Evolutionary conservation across 2,797 vertebrate genomes (phyloP).

Genomic region (Cottoperca gobio): DNA sequence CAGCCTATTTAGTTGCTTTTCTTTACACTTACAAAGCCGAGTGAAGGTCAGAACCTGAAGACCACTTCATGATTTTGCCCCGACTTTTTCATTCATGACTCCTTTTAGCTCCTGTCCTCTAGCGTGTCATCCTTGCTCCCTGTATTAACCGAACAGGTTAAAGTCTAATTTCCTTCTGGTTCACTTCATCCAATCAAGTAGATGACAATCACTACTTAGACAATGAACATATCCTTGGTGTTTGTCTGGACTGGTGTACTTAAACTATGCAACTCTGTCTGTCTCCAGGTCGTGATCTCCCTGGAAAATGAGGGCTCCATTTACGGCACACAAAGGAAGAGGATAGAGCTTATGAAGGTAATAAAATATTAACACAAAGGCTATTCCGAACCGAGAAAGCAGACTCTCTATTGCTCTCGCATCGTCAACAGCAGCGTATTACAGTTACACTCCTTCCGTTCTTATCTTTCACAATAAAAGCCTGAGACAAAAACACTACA

Average conservation of each 20-base stretch:
- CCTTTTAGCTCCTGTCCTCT: constrained; percentile 4
- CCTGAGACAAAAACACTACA: too few relatives aligned
- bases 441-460: too few relatives aligned
- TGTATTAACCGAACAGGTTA: neutral
- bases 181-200: neutral
- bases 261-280: too few relatives aligned
- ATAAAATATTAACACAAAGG: too few relatives aligned
- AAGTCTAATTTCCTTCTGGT: neutral
- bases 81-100: neutral
- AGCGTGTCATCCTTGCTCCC: neutral
- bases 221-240: neutral
- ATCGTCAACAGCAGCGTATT: too few relatives aligned
- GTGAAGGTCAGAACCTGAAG: neutral
- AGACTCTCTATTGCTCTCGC: too few relatives aligned
- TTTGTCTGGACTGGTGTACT: neutral
- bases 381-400: too few relatives aligned
- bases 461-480: too few relatives aligned
- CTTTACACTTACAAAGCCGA: neutral
- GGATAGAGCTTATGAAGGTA: too few relatives aligned
- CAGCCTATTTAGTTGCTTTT: neutral
- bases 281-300: too few relatives aligned
- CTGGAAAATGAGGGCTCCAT: too few relatives aligned
- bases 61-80: neutral
- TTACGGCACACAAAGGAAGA: too few relatives aligned
- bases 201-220: neutral